Base-by-base conservation (phyloP, 2,888 invertebrate species). In the Drosophila prostipennis region DNA sequence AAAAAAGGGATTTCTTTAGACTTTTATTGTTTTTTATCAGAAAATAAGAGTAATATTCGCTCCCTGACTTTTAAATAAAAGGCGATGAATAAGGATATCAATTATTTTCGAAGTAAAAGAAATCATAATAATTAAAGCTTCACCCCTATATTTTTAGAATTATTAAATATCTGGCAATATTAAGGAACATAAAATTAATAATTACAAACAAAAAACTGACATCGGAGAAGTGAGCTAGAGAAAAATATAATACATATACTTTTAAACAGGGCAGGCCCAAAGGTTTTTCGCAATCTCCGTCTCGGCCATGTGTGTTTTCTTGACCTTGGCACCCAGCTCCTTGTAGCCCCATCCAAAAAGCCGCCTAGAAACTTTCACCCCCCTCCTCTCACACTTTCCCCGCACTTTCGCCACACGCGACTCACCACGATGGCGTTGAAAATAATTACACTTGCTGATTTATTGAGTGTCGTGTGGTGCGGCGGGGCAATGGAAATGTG, bases 391-490 rank as follows among this genome's bases (percentile, higher is more conserved):
- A 34, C 32, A 34, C 32, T 42, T n/a, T 23, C 45, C 19, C 45
- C 26, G 0, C 45, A 32, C 14, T 32, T 14, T 32, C 36, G 39
- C 19, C 29, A 23, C 72, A 59, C 58, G 54, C 72, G 72, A 55
- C 72, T 42, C 71, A 72, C 70, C 46, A 72, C 65, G 57, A 37
- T 56, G 80, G 85, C 86, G 82, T 82, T 65, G 75, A 77, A 79
- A 82, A 85, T 86, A 83, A 86, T 86, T 84, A 84, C 77, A 81
- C 78, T 78, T 77, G 81, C 86, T 84, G 84, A 84, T 86, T 86
- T 86, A 84, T 84, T 84, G 78, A 81, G 84, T 84, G 87, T 77
- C 70, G 74, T 67, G 68, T 65, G 76, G 52, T 61, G 70, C 51
- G 49, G 42, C 42, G 43, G 52, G 57, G 49, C 19, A 42, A 10